Percentiles rank a stretch among this genome's conserved stretches.
phyloP scores from a whole-genome alignment of 2,797 vertebrate genomes.

The Mormyrops boulengeri region DNA sequence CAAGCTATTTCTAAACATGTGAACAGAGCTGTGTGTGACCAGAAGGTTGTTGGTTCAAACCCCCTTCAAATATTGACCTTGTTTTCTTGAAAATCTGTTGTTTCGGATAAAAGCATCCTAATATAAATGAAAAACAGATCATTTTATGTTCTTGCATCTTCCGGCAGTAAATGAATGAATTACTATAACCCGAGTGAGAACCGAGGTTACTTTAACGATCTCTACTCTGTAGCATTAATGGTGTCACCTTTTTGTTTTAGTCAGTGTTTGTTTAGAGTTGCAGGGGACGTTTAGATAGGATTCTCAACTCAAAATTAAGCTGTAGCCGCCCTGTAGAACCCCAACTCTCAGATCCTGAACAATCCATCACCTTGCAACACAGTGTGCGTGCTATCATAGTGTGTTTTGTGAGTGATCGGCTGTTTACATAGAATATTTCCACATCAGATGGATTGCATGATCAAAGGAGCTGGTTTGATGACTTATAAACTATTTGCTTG shows the following conservation, averaged over 20 bases:
- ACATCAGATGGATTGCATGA: background rate
- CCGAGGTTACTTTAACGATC: background rate
- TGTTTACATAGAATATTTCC: background rate
- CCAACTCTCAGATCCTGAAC: background rate
- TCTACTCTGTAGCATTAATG: background rate
- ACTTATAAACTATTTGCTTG: background rate
- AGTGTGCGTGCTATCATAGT: background rate
- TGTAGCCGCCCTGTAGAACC: background rate
- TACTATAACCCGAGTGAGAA: background rate
- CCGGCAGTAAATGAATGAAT: background rate
- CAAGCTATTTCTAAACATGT: background rate
- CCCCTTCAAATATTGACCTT: background rate
- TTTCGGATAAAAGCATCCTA: background rate
- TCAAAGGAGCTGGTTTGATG: background rate
- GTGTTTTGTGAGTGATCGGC: background rate
- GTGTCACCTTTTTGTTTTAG: background rate
- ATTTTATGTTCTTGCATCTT: conserved; percentile 3
- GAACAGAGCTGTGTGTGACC: background rate
- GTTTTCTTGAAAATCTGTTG: background rate
- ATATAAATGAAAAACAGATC: background rate
- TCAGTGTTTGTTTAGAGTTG: background rate
- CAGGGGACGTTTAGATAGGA: background rate
- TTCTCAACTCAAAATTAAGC: background rate
- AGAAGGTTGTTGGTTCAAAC: background rate
- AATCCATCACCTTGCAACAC: background rate